A percentile compares a stretch with the other conserved stretches of the same genome.
These are phyloP conservation scores for Anhinga rufa DNA, from an alignment of 2,113 vertebrate genomes.

Conservation along the genomic window DNA sequence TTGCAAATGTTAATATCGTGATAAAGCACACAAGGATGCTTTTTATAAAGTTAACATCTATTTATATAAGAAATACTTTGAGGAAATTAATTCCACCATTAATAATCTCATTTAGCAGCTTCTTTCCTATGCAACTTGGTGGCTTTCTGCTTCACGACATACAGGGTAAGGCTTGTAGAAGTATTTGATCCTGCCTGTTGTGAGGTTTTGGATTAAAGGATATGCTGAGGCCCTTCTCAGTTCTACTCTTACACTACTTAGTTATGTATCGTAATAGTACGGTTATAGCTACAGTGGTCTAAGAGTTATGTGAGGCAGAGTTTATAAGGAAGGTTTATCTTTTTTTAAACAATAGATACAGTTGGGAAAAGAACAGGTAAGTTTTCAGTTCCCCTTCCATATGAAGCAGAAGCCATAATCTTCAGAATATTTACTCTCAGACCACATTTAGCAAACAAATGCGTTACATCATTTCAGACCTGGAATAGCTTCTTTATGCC, in stretches of 20 bases:
- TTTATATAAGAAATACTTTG: not conserved
- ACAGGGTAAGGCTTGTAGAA: not conserved
- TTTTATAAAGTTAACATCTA: not conserved
- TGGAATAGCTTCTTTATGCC: not conserved
- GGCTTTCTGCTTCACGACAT: not conserved
- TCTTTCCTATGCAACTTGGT: not conserved
- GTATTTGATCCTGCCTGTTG: not conserved
- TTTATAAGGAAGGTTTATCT: not conserved
- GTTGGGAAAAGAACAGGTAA: not conserved
- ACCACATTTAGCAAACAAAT: not conserved
- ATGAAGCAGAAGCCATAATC: not conserved
- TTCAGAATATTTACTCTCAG: not conserved
- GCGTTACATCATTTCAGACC: not conserved
- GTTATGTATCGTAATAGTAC: not conserved
- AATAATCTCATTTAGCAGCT: not conserved
- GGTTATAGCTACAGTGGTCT: not conserved
- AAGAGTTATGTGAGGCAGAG: not conserved
- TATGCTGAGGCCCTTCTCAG: not conserved
- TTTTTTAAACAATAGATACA: not conserved
- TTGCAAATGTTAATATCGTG: not conserved
- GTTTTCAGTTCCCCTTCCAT: not conserved
- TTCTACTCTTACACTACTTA: not conserved
- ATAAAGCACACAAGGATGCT: not conserved
- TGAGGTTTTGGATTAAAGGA: not conserved
- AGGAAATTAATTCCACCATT: not conserved